Conservation (phyloP, 2,797 vertebrate species). For the Triplophysa yarkandensis region DNA sequence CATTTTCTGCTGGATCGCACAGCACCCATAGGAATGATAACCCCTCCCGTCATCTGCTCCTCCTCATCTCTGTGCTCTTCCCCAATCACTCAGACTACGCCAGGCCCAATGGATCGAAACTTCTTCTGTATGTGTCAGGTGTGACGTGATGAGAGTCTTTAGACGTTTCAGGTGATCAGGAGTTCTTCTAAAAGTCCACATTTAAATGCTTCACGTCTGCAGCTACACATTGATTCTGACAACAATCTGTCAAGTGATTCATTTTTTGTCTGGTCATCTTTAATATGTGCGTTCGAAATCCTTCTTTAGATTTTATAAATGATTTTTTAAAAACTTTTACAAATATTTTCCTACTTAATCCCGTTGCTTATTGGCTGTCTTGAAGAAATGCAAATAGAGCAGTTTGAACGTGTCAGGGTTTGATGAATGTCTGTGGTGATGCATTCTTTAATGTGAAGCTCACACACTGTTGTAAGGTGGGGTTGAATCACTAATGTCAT, state of each 20-base stretch:
- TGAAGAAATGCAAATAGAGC: conserved; percentile 34
- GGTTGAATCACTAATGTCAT: conserved; percentile 31
- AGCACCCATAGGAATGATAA: conserved; percentile 46
- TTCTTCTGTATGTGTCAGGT: conserved; percentile 27
- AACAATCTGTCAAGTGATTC: not conserved
- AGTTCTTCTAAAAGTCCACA: not conserved
- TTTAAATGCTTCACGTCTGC: not conserved
- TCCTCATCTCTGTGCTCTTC: conserved; percentile 18
- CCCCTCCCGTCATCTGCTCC: conserved; percentile 12
- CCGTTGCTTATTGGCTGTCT: conserved; percentile 42
- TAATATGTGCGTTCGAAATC: conserved; percentile 29
- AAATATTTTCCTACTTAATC: conserved; percentile 44
- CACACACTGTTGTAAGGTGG: conserved; percentile 59
- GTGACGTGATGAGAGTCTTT: not conserved
- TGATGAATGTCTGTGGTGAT: conserved; percentile 47
- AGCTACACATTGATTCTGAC: not conserved
- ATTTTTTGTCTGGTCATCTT: conserved; percentile 24
- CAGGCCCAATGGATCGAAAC: conserved; percentile 16
- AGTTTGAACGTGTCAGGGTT: conserved; percentile 42
- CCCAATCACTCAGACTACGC: conserved; percentile 28
- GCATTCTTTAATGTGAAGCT: conserved; percentile 52
- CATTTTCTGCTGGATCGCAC: conserved; percentile 63
- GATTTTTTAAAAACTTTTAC: conserved; percentile 54
- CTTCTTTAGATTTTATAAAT: too few relatives aligned
- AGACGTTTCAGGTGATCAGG: too few relatives aligned